Percentiles rank a stretch among this genome's conserved stretches.
These are phyloP conservation scores for Sardinella longiceps DNA, from an alignment of 2,797 vertebrate species.

Conservation along the genomic window DNA sequence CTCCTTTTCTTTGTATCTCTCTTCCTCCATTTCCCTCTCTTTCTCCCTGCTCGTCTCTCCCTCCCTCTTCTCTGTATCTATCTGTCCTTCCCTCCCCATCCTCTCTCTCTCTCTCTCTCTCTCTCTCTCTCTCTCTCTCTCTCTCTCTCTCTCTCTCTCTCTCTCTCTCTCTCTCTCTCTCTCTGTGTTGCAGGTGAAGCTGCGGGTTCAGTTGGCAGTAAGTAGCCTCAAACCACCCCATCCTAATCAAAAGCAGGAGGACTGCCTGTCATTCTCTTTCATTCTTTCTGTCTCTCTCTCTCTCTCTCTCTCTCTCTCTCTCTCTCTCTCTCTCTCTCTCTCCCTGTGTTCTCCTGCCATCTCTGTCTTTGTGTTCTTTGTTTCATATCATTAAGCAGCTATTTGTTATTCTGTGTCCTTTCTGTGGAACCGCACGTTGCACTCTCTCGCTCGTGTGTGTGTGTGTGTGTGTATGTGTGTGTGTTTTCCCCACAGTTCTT, in stretches of 20 bases:
- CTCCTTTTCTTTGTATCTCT: background rate
- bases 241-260: slow-evolving; percentile 41
- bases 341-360: slow-evolving; percentile 23
- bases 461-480: slow-evolving; percentile 25
- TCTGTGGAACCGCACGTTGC: slow-evolving; percentile 20
- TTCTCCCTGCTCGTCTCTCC: background rate
- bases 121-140: background rate
- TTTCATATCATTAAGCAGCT: slow-evolving; percentile 44
- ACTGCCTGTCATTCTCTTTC: slow-evolving; percentile 32
- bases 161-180: slow-evolving; percentile 46
- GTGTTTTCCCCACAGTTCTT: slow-evolving; percentile 54
- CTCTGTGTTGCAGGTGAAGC: slow-evolving; percentile 80
- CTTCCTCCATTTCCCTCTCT: slow-evolving; percentile 24
- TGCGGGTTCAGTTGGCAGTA: slow-evolving; percentile 81
- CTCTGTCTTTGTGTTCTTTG: slow-evolving; percentile 39
- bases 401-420: slow-evolving; percentile 32
- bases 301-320: slow-evolving; percentile 24
- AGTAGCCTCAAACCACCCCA: slow-evolving; percentile 73
- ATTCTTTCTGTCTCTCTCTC: too few species aligned
- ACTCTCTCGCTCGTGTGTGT: background rate
- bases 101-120: background rate
- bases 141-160: background rate
- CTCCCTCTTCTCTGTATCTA: background rate
- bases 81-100: background rate
- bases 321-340: slow-evolving; percentile 27